Evolutionary conservation across 2,113 vertebrate genomes (phyloP), one percentile per base, ranked within the genome.

Genomic region (Pelecanoides urinatrix): DNA sequence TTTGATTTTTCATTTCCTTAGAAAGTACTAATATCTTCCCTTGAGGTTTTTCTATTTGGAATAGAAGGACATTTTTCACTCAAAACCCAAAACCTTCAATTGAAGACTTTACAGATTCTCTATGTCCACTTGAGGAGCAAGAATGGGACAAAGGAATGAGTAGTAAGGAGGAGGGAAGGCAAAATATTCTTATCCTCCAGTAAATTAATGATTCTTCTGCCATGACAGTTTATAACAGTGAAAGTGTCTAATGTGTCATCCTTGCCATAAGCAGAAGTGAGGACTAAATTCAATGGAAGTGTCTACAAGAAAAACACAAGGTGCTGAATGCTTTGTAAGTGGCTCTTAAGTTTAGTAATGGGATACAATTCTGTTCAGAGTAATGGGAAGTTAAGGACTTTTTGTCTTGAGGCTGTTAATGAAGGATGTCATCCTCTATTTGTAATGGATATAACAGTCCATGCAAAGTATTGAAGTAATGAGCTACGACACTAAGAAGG

Each of bases 361-460:
- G 36, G 62, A 58, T 68, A 30, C 25, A 50, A 40, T 38, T 88
- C 25, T 45, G 5, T 59, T 71, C 65, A 71, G 42, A 66, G 50
- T 77, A 76, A 70, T 45, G 75, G 53, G 59, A 70, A 58, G 11
- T 83, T 88, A 88, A 92, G 38, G 56, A 50, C 29, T 86, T 83
- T 95, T 81, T 95, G 30, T 96, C 91, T 77, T 75, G 20, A n/a
- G 80, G 34, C 58, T 88, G 58, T 70, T 92, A 83, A 75, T 78
- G 70, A 93, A 95, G 56, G 62, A 72, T 78, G 36, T 52, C 73
- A 78, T 90, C 65, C 20, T 55, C 18, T 44, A 11, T 44, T 55
- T 83, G 3, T 71, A 91, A 78, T 32, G 56, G 36, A 79, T 85
- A 26, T 67, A 80, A 71, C 89, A 75, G 47, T 82, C 49, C 55